phyloP scores from a whole-genome alignment of 2,888 invertebrate genomes.

The Nomada fabriciana region DNA sequence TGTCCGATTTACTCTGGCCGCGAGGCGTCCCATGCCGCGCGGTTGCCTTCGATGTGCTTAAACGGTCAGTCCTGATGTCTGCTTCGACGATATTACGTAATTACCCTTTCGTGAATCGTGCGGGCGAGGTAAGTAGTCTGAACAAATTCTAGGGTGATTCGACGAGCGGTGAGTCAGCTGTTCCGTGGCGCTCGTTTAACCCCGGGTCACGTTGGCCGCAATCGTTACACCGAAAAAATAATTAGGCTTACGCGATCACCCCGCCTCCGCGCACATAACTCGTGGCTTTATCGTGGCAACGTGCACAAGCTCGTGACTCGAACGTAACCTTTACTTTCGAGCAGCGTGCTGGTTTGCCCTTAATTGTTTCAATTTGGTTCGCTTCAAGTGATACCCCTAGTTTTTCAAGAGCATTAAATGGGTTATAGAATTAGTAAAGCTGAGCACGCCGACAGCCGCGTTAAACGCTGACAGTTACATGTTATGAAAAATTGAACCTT shows the following conservation, averaged over 20 bases:
- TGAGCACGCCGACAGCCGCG: too few species aligned
- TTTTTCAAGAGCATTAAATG: not conserved
- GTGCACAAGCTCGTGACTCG: slow-evolving; percentile 21
- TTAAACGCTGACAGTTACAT: too few species aligned
- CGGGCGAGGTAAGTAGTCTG: slow-evolving; percentile 35
- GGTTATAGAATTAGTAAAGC: slow-evolving; percentile 7
- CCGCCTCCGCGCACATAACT: slow-evolving; percentile 8
- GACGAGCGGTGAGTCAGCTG: slow-evolving; percentile 40
- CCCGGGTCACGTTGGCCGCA: slow-evolving; percentile 49
- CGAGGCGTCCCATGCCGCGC: slow-evolving; percentile 22
- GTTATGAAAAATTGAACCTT: too few species aligned
- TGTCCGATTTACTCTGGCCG: slow-evolving; percentile 42
- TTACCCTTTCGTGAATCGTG: slow-evolving; percentile 31
- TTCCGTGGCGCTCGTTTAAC: slow-evolving; percentile 44
- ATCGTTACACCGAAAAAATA: slow-evolving; percentile 66
- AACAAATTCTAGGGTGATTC: slow-evolving; percentile 19
- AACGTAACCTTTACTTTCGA: slow-evolving; percentile 56
- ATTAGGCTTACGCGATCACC: slow-evolving; percentile 34
- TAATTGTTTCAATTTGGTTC: slow-evolving; percentile 75
- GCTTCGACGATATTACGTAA: slow-evolving; percentile 54
- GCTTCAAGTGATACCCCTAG: slow-evolving; percentile 44
- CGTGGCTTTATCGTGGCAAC: slow-evolving; percentile 4
- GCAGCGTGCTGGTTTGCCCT: slow-evolving; percentile 56
- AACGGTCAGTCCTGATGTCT: slow-evolving; percentile 50
- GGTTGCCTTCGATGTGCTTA: slow-evolving; percentile 34